Base-by-base conservation (phyloP, 2,113 vertebrate genomes). In the Melanocharis versteri region DNA sequence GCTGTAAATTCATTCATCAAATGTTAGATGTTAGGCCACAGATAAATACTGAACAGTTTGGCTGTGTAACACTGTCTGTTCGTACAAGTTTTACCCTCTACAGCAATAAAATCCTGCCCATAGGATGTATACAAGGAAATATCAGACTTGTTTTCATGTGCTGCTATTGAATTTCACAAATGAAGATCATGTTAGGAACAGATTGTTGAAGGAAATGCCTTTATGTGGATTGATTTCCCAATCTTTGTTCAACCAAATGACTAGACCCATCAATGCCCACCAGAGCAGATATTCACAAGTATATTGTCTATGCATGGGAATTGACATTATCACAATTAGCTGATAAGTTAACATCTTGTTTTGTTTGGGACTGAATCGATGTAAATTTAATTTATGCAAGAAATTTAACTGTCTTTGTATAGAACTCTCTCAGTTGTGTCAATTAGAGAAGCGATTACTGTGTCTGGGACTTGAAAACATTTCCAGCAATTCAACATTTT, bases 1-100 rank as follows among this genome's bases (percentile, higher is more conserved):
- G 93, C 93, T 96, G 95, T 94, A 90, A 83, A 96, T 76, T 92
- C 94, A 92, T 97, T 97, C 92, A 96, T 97, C 94, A 97, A 89
- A 65, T 33, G 83, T 96, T 96, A 72, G 91, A 87, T 88, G 82
- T 89, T 89, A 83, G n/a, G 88, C 84, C 87, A 92, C 16, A 92
- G 83, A 94, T 82, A 93, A 90, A 94, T 70, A 96, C 94, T 84
- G 70, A 95, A 87, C 66, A 64, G 57, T 90, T 61, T 87, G 93
- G 54, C 81, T 92, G 75, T 0, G 0, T 56, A 87, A 71, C 37
- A 37, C n/a, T 72, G 51, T 87, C 73, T 92, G 72, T 68, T 88
- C 90, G 91, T 94, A 91, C 48, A 77, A 78, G 58, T 88, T 92
- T 91, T 77, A 73, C 65, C 51, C 69, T 92, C 61, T 77, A 31